Percentiles rank a stretch among this genome's conserved stretches.
These are phyloP conservation scores for Clusia tigrina DNA, from an alignment of 2,888 invertebrate genomes.

Conservation along the genomic window DNA sequence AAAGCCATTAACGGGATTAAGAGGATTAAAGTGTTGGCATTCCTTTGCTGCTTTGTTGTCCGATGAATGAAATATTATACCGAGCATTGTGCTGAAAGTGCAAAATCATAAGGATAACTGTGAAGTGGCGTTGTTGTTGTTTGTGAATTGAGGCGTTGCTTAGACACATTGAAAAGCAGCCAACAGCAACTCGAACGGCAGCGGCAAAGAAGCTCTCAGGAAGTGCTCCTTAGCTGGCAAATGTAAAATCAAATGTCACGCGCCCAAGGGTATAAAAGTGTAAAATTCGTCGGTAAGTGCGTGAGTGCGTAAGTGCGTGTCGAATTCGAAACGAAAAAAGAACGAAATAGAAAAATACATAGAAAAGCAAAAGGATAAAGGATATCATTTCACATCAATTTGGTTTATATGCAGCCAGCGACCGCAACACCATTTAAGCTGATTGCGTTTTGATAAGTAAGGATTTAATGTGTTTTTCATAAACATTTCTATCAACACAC, in stretches of 20 bases:
- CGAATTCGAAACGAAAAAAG: too few relatives aligned
- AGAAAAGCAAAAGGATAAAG: conserved; percentile 29
- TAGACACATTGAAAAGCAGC: conserved; percentile 5
- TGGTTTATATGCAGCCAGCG: conserved; percentile 11
- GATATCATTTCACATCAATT: conserved; percentile 32
- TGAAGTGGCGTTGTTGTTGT: conserved; percentile 10
- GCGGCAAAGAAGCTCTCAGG: background rate
- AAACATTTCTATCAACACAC: conserved; percentile 35
- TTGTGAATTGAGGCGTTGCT: conserved; percentile 6
- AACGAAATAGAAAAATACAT: too few relatives aligned
- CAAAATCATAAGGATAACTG: conserved; percentile 25
- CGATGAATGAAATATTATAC: conserved; percentile 21
- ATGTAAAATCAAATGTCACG: background rate
- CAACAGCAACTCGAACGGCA: background rate
- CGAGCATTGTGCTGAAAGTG: conserved; percentile 28
- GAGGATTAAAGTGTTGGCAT: conserved; percentile 27
- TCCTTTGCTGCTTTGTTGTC: conserved; percentile 11
- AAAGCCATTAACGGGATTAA: conserved; percentile 13
- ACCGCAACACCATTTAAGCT: conserved; percentile 41
- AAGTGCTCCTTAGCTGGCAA: background rate
- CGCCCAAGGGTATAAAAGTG: background rate
- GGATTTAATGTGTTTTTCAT: conserved; percentile 55
- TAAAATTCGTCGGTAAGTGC: conserved; percentile 9
- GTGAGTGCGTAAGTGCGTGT: conserved; percentile 27
- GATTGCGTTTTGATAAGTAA: conserved; percentile 54